Conservation (phyloP, 2,113 vertebrate genomes). For the Panthera tigris region DNA sequence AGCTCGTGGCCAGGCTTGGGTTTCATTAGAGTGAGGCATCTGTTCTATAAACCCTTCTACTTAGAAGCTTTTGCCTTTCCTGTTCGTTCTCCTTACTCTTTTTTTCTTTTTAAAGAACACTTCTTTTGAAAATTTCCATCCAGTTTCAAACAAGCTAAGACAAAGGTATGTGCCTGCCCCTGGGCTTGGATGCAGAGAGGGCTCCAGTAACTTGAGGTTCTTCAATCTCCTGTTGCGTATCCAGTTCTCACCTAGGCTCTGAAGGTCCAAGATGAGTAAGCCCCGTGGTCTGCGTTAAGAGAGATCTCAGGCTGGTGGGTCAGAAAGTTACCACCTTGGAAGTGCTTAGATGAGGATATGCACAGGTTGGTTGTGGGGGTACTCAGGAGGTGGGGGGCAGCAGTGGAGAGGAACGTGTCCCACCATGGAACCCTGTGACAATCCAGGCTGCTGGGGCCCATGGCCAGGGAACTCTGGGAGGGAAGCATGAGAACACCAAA, state of each 20-base stretch:
- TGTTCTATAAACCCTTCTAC: slow-evolving; percentile 40
- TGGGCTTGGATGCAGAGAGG: neutral
- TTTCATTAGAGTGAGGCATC: slow-evolving; percentile 25
- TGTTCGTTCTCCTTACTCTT: neutral
- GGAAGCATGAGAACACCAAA: neutral
- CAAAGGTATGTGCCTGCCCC: neutral
- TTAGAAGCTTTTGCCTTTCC: slow-evolving; percentile 1
- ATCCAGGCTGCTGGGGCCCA: neutral
- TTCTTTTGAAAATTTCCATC: slow-evolving; percentile 57
- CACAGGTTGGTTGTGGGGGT: neutral
- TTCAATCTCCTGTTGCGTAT: neutral
- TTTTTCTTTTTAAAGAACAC: slow-evolving; percentile 24
- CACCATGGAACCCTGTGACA: neutral
- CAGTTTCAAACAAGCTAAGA: neutral
- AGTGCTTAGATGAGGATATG: neutral
- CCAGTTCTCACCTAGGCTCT: neutral
- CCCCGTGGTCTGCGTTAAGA: neutral
- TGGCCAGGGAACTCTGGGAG: neutral
- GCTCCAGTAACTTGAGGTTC: neutral
- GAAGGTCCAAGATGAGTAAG: neutral
- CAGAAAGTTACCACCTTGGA: neutral
- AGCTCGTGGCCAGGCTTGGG: neutral
- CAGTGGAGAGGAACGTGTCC: neutral
- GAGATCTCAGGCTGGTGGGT: neutral
- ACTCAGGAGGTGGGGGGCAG: neutral